A percentile compares a stretch with the other conserved stretches of the same genome.
phyloP scores from a whole-genome alignment of 2,797 vertebrate species.

The Premnoplex brunnescens region DNA sequence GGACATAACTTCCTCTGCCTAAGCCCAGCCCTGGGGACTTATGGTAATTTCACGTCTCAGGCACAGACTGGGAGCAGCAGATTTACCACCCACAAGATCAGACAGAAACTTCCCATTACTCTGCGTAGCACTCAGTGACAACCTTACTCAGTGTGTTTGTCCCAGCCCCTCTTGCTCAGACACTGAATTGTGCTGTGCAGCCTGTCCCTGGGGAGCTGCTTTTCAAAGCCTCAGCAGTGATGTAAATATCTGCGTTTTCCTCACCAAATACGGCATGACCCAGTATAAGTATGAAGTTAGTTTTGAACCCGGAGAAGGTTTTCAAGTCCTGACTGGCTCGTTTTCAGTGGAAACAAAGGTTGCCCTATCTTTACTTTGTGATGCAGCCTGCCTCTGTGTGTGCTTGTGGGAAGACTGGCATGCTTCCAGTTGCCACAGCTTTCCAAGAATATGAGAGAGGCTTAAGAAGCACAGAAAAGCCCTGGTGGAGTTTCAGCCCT shows the following conservation, averaged over 20 bases:
- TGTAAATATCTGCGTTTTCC: neutral
- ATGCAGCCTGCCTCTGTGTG: neutral
- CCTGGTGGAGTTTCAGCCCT: neutral
- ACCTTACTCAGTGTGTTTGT: accelerated
- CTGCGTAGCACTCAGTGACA: accelerated
- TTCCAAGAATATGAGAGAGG: neutral
- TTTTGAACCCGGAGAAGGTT: neutral
- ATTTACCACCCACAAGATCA: accelerated
- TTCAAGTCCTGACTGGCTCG: neutral
- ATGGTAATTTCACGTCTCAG: neutral
- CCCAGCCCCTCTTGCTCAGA: accelerated
- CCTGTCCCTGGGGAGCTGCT: neutral
- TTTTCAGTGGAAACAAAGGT: neutral
- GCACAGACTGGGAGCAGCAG: neutral
- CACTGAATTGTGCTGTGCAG: accelerated
- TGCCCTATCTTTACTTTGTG: neutral
- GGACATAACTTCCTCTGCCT: neutral
- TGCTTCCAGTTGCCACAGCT: neutral
- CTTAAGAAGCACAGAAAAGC: neutral
- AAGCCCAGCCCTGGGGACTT: neutral
- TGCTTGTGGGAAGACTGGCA: neutral
- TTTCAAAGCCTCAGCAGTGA: neutral
- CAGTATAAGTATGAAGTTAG: neutral
- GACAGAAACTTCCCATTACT: neutral
- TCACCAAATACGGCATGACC: neutral